A percentile compares a stretch with the other conserved stretches of the same genome.
phyloP scores from a whole-genome alignment of 2,113 vertebrate species.

The Pteruthius melanotis region DNA sequence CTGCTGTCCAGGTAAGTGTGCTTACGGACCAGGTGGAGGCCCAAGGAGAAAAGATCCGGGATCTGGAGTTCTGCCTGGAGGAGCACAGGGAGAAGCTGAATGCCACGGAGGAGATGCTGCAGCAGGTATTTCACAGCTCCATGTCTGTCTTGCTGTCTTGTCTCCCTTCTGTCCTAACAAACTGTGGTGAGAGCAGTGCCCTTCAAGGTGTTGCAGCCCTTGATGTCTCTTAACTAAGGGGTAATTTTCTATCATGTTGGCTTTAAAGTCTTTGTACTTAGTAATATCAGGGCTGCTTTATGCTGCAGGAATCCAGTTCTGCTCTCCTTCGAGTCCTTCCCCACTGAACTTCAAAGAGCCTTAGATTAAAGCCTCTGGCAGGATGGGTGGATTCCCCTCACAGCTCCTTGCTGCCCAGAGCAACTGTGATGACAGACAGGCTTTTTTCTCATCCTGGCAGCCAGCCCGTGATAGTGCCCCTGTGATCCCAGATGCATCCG shows the following conservation, averaged over 20 bases:
- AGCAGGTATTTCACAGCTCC: conserved; percentile 80
- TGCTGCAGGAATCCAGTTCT: not conserved
- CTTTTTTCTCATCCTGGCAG: not conserved
- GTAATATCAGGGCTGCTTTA: not conserved
- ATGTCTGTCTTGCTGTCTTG: not conserved
- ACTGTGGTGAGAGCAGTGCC: not conserved
- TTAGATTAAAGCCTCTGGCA: conserved; percentile 14
- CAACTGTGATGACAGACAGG: not conserved
- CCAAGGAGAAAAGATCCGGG: conserved; percentile 97
- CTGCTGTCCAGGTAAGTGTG: conserved; percentile 86
- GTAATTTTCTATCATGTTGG: not conserved
- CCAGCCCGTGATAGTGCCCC: not conserved
- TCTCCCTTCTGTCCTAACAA: not conserved
- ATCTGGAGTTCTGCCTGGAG: conserved; percentile 92
- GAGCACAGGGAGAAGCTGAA: conserved; percentile 96
- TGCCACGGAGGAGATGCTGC: conserved; percentile 93
- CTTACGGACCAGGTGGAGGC: conserved; percentile 98
- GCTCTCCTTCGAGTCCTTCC: not conserved
- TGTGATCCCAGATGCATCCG: not conserved
- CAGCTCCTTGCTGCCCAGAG: not conserved
- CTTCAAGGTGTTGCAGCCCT: not conserved
- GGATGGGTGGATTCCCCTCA: not conserved
- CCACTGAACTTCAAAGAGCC: conserved; percentile 5
- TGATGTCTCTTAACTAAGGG: not conserved
- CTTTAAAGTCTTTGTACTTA: not conserved